Evolutionary conservation across 2,888 invertebrate species (phyloP), one percentile per base, ranked within the genome.

Genomic region (Drosophila stalkeri): DNA sequence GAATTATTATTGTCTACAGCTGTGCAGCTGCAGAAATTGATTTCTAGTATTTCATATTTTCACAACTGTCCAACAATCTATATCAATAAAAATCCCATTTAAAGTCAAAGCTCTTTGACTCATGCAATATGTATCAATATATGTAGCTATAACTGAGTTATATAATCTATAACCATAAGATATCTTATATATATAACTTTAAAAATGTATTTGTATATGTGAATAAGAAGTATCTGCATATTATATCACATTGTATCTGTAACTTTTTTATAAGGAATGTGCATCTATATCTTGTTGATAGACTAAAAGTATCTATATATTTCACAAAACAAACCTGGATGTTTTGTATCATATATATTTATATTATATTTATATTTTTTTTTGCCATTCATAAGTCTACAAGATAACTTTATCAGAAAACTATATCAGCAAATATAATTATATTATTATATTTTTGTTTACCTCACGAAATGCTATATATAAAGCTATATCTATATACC

Each of bases 1-100:
- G 14, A 46, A 39, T 7, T 12, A 39, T 7, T 12, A 39, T 11
- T 2, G n/a, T 14, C 37, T 44, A 16, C 60, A 60, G 49, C 49
- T 63, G 59, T 7, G 14, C 63, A 63, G 63, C 33, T 63, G 63
- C 18, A 7, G 8, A 16, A 18, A 18, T n/a, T 12, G n/a, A 46
- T 49, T 31, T 33, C 18, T 14, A 23, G 47, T 20, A 35, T 1
- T 18, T 2, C 0, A n/a, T 52, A n/a, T 39, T 16, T 11, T 49
- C 43, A 0, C 77, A 77, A 59, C 77, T 77, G 72, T 20, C 11
- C 2, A 7, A 33, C n/a, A 8, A 16, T n/a, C 6, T 7, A 39
- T 43, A 46, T 52, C 39, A 62, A 52, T 51, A 27, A 55, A 44
- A 60, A 12, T 7, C 18, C 12, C 1, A 46, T 60, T 47, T 56